Conservation (phyloP, 2,797 vertebrate genomes). For the Enteromius trimaculatus region DNA sequence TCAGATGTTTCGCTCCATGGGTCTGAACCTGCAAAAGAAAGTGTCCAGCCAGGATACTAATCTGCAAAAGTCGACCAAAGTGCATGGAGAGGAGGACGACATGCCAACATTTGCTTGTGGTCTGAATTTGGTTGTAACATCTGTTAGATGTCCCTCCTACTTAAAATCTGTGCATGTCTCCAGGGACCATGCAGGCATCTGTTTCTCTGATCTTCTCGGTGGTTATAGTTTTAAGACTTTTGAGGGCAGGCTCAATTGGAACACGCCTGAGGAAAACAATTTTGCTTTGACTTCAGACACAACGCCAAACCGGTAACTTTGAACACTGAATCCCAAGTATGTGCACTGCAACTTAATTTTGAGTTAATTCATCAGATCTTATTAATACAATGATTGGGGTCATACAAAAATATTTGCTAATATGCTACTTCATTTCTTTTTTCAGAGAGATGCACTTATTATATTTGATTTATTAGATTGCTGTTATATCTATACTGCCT, state of each 20-base stretch:
- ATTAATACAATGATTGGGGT: neutral
- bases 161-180: constrained; percentile 30
- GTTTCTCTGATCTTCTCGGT: constrained; percentile 43
- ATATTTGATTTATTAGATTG: constrained; percentile 41
- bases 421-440: neutral
- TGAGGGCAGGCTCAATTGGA: constrained; percentile 24
- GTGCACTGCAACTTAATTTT: neutral
- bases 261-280: constrained; percentile 12
- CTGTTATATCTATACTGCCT: neutral
- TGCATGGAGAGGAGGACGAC: neutral
- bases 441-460: neutral
- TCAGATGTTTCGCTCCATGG: neutral
- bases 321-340: neutral
- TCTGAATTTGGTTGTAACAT: constrained; percentile 45
- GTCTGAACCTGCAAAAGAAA: neutral
- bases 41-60: neutral
- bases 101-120: constrained; percentile 31
- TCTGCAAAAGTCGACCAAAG: neutral
- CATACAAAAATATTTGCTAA: too few species aligned
- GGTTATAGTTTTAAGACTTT: constrained; percentile 37
- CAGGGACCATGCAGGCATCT: constrained; percentile 33
- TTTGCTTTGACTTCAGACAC: constrained; percentile 14
- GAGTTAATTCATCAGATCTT: neutral
- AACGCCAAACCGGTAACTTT: neutral
- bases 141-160: constrained; percentile 35